Base-by-base conservation (phyloP, 1,140 invertebrate species). In the Triops longicaudatus region DNA sequence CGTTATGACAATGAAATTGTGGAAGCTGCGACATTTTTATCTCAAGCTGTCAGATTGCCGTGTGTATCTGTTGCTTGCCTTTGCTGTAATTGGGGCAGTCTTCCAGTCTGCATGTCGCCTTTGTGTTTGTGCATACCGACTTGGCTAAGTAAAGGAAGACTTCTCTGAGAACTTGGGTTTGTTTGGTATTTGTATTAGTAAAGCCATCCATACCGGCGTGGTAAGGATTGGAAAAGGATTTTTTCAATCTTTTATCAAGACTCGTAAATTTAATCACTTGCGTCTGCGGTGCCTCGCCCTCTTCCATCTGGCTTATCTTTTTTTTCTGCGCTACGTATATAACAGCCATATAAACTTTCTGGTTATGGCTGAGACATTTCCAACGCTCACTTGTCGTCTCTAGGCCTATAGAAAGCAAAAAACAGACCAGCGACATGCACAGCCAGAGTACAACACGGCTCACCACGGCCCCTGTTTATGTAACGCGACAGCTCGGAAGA, bases 241-340 rank as follows among this genome's bases (percentile, higher is more conserved):
- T 63, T 63, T 63, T 63, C 50, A 63, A 63, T 63, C 50, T 63
- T 63, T 63, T 63, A 63, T 63, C 50, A 63, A 63, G 50, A 17
- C 50, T 17, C 50, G 50, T 12, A 63, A 63, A 63, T 63, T 63
- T 63, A 63, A 63, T 63, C 50, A 63, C 50, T 63, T 63, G 50
- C 50, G 50, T 63, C 50, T 63, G 50, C 50, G 50, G 50, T 63
- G 50, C 50, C 50, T 63, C 50, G 50, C 50, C 50, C 50, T 63
- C 50, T 63, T 63, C 50, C 50, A 63, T 63, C 50, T 63, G 50
- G 50, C 50, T 63, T 63, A 63, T 63, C 50, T 63, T 63, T 63
- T 44, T 17, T 63, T 22, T 5, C 17, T 12, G 50, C 14, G 14
- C 14, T 22, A 63, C 50, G 17, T 63, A 63, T 63, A 63, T 63